Conservation (phyloP, 1,140 invertebrate genomes). For the Acromyrmex heyeri region DNA sequence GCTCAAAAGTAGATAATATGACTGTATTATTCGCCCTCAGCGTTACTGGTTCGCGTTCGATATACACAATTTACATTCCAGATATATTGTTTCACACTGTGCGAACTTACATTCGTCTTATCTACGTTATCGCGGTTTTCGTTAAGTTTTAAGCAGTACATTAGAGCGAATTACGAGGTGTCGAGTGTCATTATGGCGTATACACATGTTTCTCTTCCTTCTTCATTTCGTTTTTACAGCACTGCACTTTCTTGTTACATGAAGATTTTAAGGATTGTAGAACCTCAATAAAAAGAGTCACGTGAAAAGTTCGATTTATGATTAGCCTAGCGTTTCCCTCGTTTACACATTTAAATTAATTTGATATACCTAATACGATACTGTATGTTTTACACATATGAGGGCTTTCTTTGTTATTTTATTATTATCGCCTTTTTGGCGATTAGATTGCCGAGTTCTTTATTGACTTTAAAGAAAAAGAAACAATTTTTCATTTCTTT, state of each 20-base stretch:
- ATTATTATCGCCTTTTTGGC: slow-evolving; percentile 51
- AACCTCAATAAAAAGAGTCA: slow-evolving; percentile 58
- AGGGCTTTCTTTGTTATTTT: slow-evolving; percentile 63
- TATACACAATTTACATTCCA: slow-evolving; percentile 80
- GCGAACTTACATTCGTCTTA: slow-evolving; percentile 56
- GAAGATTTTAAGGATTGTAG: slow-evolving; percentile 58
- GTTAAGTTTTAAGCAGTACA: slow-evolving; percentile 67
- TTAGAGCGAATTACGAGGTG: slow-evolving; percentile 41
- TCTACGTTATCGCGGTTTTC: slow-evolving; percentile 48
- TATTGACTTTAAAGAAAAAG: slow-evolving; percentile 55
- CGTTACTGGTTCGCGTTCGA: slow-evolving; percentile 57
- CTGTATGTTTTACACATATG: slow-evolving; percentile 58
- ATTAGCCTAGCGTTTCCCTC: slow-evolving; percentile 60
- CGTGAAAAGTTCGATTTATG: slow-evolving; percentile 62
- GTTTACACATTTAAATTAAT: slow-evolving; percentile 71
- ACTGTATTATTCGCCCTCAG: slow-evolving; percentile 35
- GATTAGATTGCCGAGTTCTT: slow-evolving; percentile 74
- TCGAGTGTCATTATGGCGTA: slow-evolving; percentile 64
- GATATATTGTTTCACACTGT: slow-evolving; percentile 61
- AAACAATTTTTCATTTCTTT: slow-evolving; percentile 15
- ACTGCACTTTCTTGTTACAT: slow-evolving; percentile 67
- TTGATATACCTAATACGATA: slow-evolving; percentile 68
- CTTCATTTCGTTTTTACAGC: slow-evolving; percentile 44
- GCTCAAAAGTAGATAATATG: slow-evolving; percentile 45
- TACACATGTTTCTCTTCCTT: slow-evolving; percentile 62